Evolutionary conservation across 2,888 invertebrate species (phyloP), one percentile per base, ranked within the genome.

Genomic region (Gymnoscelis rufifasciata): DNA sequence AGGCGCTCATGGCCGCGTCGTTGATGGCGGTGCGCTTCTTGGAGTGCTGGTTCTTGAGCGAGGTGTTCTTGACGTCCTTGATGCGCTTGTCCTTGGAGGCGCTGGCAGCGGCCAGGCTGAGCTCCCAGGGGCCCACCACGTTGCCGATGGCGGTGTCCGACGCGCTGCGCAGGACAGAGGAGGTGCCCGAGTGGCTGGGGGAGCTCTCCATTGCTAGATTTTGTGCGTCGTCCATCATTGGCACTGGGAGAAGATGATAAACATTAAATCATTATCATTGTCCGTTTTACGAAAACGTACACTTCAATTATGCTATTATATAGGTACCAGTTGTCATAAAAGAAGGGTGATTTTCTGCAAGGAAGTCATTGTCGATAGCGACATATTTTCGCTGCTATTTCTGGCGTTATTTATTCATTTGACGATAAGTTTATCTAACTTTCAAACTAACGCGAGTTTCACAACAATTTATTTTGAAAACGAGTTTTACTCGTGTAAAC

Each of bases 11-110:
- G 39, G 71, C 67, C 38, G 71, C 66, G 0, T 70, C 75, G 43
- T 59, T 61, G 53, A 82, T 84, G 26, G 64, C 65, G 54, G 74
- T 78, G 4, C 80, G 60, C 57, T 84, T 86, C 74, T 86, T 86
- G 46, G 46, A 77, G 52, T 62, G 71, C 56, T 81, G 82, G 19
- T 86, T 82, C 51, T 88, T 88, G 52, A 87, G 71, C 38, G 80
- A 68, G 3, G 90, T 88, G 74, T 95, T 93, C 78, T 94, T 92
- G 38, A 93, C 92, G 81, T 95, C 95, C 75, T 96, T 96, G 52
- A 93, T 92, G 33, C 96, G 90, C 76, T 96, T 96, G 78, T 96
- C 96, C 82, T 96, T 96, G 40, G 96, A 96, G 11, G 94, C 94
- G 52, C 94, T 93, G 39, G 94, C 95, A 38, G 96, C 96, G 7